Evolutionary conservation across 2,888 invertebrate genomes (phyloP).

Genomic region (Phasia obesa): DNA sequence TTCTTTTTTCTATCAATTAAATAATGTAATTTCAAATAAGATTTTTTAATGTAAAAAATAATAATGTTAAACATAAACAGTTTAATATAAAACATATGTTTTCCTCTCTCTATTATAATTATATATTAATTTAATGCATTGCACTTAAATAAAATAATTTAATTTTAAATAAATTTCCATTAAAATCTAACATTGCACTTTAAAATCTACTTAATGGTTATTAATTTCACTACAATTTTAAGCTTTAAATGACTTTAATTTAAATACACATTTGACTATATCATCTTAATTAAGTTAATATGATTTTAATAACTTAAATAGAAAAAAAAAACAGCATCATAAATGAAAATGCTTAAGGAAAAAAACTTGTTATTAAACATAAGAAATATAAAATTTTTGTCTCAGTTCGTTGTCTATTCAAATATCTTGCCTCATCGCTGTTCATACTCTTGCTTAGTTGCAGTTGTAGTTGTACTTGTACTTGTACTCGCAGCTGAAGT

Average conservation of each 20-base stretch:
- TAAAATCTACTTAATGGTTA: conserved; percentile 6
- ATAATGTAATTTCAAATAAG: too few species aligned
- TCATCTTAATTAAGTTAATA: conserved; percentile 59
- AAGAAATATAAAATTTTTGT: background rate
- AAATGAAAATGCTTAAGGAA: background rate
- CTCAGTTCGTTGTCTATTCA: conserved; percentile 4
- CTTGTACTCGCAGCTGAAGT: conserved; percentile 20
- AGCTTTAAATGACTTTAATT: conserved; percentile 5
- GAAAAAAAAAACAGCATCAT: conserved; percentile 2
- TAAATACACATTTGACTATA: conserved; percentile 9
- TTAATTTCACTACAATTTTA: background rate
- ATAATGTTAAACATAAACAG: too few species aligned
- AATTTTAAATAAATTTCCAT: conserved; percentile 4
- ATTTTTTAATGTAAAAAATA: too few species aligned
- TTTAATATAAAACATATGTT: too few species aligned
- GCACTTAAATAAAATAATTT: background rate
- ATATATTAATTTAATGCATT: too few species aligned
- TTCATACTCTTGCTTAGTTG: background rate
- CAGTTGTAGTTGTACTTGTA: conserved; percentile 19
- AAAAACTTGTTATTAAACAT: conserved; percentile 46
- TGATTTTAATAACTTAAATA: conserved; percentile 63
- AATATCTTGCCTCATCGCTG: conserved; percentile 10
- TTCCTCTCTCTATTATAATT: too few species aligned
- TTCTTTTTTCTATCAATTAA: too few species aligned
- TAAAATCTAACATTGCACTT: conserved; percentile 14